These are phyloP conservation scores for Plecotus auritus DNA, from an alignment of 2,113 vertebrate species.

Conservation along the genomic window DNA sequence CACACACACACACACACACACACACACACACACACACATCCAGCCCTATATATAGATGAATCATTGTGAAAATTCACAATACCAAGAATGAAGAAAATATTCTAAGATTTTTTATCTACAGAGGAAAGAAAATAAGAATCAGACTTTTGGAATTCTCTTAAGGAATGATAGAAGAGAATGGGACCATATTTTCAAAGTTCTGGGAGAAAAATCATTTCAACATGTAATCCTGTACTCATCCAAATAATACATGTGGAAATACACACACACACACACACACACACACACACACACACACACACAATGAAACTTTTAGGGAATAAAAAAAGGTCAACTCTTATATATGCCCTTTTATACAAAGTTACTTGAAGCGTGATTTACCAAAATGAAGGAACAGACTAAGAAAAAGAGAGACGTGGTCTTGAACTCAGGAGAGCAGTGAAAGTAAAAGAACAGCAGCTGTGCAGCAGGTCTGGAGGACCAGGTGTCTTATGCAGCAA, in stretches of 20 bases:
- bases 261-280: too few species aligned
- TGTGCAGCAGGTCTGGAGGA: not conserved
- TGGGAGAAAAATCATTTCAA: not conserved
- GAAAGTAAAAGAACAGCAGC: not conserved
- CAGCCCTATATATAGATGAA: not conserved
- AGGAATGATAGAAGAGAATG: not conserved
- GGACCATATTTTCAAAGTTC: not conserved
- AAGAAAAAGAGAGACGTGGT: not conserved
- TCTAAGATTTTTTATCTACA: not conserved
- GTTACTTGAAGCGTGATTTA: not conserved
- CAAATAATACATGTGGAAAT: not conserved
- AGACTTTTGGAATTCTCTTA: not conserved
- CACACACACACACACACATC: too few species aligned
- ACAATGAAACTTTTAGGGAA: not conserved
- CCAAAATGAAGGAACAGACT: not conserved
- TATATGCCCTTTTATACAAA: not conserved
- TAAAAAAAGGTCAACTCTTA: not conserved
- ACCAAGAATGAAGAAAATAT: not conserved
- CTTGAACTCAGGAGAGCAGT: not conserved
- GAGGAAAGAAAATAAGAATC: not conserved
- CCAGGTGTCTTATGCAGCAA: fast-evolving
- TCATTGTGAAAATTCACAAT: not conserved
- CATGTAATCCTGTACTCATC: not conserved
- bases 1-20: not conserved
- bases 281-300: too few species aligned